These are phyloP conservation scores for Pseudomugil gertrudae DNA, from an alignment of 2,797 vertebrate genomes.

Conservation along the genomic window DNA sequence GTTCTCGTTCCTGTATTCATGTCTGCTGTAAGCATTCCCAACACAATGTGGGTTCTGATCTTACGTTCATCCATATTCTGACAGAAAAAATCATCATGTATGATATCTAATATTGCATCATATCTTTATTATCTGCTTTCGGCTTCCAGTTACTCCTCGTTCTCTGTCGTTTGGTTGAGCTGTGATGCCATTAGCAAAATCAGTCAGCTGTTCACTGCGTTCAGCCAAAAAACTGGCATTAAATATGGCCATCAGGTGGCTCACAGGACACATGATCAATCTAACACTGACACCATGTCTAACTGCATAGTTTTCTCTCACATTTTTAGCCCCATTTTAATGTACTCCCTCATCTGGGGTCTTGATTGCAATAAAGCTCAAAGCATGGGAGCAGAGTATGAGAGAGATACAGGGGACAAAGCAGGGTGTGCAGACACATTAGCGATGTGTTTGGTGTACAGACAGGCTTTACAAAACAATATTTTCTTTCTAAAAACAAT, in stretches of 20 bases:
- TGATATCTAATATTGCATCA: constrained; percentile 51
- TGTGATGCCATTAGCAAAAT: constrained; percentile 52
- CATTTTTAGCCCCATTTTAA: constrained; percentile 51
- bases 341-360: constrained; percentile 60
- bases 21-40: constrained; percentile 18
- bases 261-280: constrained; percentile 65
- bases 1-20: constrained; percentile 27
- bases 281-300: constrained; percentile 70
- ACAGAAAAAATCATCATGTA: constrained; percentile 18
- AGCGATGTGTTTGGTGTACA: constrained; percentile 17
- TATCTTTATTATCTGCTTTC: constrained; percentile 44
- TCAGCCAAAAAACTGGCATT: constrained; percentile 72
- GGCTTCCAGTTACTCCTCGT: constrained; percentile 30
- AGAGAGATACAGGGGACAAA: constrained; percentile 41
- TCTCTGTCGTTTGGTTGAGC: constrained; percentile 59
- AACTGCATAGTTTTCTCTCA: constrained; percentile 52
- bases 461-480: constrained; percentile 35
- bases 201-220: constrained; percentile 73
- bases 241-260: constrained; percentile 76
- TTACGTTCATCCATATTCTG: constrained; percentile 25
- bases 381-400: constrained; percentile 21
- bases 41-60: background rate
- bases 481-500: constrained; percentile 1
- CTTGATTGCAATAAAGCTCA: constrained; percentile 58
- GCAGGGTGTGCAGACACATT: constrained; percentile 45